These are phyloP conservation scores for Lochmaea crataegi DNA, from an alignment of 2,888 invertebrate genomes.

Conservation along the genomic window DNA sequence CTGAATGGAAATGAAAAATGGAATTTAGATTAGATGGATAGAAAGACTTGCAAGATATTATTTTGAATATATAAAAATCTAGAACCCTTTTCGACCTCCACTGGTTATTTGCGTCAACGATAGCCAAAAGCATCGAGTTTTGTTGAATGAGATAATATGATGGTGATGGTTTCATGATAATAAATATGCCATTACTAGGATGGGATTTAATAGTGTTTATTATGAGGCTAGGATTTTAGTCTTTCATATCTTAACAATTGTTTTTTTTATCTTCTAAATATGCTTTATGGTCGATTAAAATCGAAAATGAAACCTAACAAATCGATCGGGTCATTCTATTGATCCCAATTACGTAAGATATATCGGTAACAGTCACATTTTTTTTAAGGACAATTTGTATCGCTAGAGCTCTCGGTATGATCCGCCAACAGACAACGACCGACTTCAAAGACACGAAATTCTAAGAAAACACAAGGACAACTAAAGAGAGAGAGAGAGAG, in stretches of 20 bases:
- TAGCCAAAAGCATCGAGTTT: too few relatives aligned
- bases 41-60: too few relatives aligned
- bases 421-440: background rate
- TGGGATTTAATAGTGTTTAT: too few relatives aligned
- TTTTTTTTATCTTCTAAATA: background rate
- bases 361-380: conserved; percentile 1
- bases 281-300: background rate
- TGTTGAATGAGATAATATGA: too few relatives aligned
- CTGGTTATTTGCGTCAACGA: too few relatives aligned
- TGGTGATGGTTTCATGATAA: too few relatives aligned
- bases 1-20: too few relatives aligned
- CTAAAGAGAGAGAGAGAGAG: background rate
- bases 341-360: background rate
- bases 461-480: conserved; percentile 12
- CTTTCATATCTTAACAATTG: background rate
- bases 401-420: background rate
- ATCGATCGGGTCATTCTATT: background rate
- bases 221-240: too few relatives aligned
- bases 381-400: background rate
- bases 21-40: too few relatives aligned
- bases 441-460: conserved; percentile 15
- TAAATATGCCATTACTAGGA: too few relatives aligned
- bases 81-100: too few relatives aligned
- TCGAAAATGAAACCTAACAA: background rate
- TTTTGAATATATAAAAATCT: too few relatives aligned